A percentile compares a stretch with the other conserved stretches of the same genome.
phyloP scores from a whole-genome alignment of 1,140 invertebrate species.

The Drosophila lowei region DNA sequence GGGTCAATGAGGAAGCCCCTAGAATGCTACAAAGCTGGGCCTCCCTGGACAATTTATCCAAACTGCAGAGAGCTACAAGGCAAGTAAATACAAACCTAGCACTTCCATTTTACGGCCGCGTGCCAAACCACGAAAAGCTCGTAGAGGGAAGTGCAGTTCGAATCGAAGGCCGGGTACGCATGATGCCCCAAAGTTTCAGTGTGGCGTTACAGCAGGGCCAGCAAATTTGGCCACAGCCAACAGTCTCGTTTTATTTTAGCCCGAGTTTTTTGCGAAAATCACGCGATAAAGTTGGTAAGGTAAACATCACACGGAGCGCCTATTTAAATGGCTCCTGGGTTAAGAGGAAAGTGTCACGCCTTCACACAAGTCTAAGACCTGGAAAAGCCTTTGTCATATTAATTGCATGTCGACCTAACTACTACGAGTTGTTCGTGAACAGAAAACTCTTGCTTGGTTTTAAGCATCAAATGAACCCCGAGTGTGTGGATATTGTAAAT shows the following conservation, averaged over 20 bases:
- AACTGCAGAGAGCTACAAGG: no score
- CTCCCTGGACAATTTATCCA: neutral
- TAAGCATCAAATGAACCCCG: slow-evolving; percentile 62
- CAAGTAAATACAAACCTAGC: slow-evolving; percentile 4
- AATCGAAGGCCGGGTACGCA: slow-evolving; percentile 85
- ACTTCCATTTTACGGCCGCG: slow-evolving; percentile 54
- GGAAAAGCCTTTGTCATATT: slow-evolving; percentile 78
- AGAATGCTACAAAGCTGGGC: neutral
- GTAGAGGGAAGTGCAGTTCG: slow-evolving; percentile 83
- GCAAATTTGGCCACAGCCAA: slow-evolving; percentile 86
- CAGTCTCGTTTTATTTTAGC: slow-evolving; percentile 86
- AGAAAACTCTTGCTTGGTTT: slow-evolving; percentile 76
- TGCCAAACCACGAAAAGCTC: slow-evolving; percentile 25
- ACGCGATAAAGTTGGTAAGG: slow-evolving; percentile 58
- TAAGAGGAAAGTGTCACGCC: slow-evolving; percentile 73
- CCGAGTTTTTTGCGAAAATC: slow-evolving; percentile 84
- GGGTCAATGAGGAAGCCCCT: no score
- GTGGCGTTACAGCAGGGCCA: slow-evolving; percentile 87
- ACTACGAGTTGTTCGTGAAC: slow-evolving; percentile 83
- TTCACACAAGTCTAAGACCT: slow-evolving; percentile 78
- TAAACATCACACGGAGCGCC: slow-evolving; percentile 83
- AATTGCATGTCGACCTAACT: slow-evolving; percentile 63
- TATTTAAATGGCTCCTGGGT: slow-evolving; percentile 83
- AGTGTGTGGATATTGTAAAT: slow-evolving; percentile 77
- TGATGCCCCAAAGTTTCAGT: slow-evolving; percentile 87